These are phyloP conservation scores for Anseranas semipalmata DNA, from an alignment of 2,113 vertebrate genomes.

Conservation along the genomic window DNA sequence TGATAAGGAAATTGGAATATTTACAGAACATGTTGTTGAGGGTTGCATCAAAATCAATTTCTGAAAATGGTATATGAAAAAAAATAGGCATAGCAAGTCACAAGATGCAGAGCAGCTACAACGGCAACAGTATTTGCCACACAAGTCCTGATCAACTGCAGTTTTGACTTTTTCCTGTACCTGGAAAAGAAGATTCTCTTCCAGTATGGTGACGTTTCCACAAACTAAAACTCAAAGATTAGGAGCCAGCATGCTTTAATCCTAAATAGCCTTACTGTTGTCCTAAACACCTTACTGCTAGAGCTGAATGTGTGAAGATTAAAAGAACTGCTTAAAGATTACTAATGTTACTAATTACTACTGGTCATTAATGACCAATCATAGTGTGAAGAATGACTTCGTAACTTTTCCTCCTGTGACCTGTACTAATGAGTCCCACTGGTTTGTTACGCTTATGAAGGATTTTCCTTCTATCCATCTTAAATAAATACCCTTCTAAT, in stretches of 20 bases:
- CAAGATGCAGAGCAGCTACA: not conserved
- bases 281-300: not conserved
- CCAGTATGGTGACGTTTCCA: not conserved
- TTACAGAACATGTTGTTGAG: not conserved
- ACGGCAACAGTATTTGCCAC: not conserved
- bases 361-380: constrained; percentile 16
- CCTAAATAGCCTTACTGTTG: not conserved
- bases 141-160: not conserved
- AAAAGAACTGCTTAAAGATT: not conserved
- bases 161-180: not conserved
- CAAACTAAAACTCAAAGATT: not conserved
- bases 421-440: not conserved
- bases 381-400: not conserved
- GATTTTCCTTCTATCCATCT: not conserved
- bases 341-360: not conserved
- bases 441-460: not conserved
- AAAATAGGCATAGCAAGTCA: not conserved
- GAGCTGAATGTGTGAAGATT: not conserved
- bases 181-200: not conserved
- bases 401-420: not conserved
- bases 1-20: not conserved
- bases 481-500: not conserved
- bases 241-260: not conserved
- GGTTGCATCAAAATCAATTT: not conserved
- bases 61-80: not conserved